phyloP scores from a whole-genome alignment of 2,888 invertebrate species.

The Cylloceria caligata region DNA sequence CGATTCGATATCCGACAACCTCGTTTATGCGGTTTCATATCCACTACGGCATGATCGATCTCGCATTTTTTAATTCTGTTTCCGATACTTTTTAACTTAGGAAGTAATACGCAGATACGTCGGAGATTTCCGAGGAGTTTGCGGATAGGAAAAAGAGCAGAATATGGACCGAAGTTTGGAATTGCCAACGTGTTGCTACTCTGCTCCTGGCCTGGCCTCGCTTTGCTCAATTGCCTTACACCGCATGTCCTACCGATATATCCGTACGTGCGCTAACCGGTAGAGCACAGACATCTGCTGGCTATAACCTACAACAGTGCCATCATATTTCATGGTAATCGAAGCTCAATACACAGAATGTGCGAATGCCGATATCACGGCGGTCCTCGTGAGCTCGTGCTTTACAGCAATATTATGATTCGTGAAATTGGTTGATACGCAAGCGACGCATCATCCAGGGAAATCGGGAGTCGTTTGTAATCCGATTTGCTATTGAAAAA shows the following conservation, averaged over 20 bases:
- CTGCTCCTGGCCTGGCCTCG: not conserved
- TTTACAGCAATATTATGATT: slow-evolving; percentile 14
- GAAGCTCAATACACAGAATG: slow-evolving; percentile 5
- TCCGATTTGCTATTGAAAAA: not conserved
- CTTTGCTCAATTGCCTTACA: not conserved
- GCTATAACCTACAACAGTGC: slow-evolving; percentile 2
- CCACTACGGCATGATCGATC: not conserved
- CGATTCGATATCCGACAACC: slow-evolving; percentile 33
- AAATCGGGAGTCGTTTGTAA: not conserved
- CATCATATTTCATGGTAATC: slow-evolving; percentile 34
- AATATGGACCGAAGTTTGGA: slow-evolving; percentile 25
- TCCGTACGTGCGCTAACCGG: not conserved
- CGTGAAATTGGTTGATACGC: not conserved
- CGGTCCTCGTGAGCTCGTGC: not conserved
- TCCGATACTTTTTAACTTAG: not conserved
- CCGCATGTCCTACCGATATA: slow-evolving; percentile 9
- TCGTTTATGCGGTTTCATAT: slow-evolving; percentile 31
- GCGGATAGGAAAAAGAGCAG: not conserved
- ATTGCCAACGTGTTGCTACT: slow-evolving; percentile 41
- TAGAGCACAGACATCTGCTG: not conserved
- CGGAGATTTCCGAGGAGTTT: too few relatives aligned
- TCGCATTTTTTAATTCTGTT: not conserved
- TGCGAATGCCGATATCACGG: slow-evolving; percentile 17
- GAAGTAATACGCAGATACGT: too few relatives aligned
- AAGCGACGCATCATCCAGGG: not conserved